Base-by-base conservation (phyloP, 2,797 vertebrate species). In the Nothura maculosa region DNA sequence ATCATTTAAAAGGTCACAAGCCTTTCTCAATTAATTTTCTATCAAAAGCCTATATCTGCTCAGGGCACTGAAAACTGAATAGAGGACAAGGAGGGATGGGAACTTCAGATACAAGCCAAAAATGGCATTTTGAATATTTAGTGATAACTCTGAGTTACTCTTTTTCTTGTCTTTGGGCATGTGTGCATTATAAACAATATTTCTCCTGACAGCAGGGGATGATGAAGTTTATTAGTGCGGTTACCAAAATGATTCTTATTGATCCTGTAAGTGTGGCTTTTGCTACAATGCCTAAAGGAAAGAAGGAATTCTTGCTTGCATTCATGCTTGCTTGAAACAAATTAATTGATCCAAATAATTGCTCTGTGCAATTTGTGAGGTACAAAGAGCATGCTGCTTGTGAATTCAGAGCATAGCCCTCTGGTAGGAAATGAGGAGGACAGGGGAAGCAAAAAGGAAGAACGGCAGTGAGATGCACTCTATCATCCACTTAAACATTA, bases 1-100 rank as follows among this genome's bases (percentile, higher is more conserved):
- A 72, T 57, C 13, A 30, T 85, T 88, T 92, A 87, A 80, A 85
- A 77, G 78, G 66, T 75, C 70, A 55, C 24, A 43, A 90, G 81
- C 36, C 13, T 63, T 8, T 10, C 54, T 40, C 27, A 57, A 43
- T 40, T 90, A 10, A 64, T 61, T 88, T 88, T 25, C 30, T 90
- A 16, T 38, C 78, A 58, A 42, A 70, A 74, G 62, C 80, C 10
- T 2, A 66, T 40, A 9, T 16, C 67, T 24, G 32, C 40, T 81
- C 34, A 52, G 52, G 36, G 21, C 27, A 70, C 8, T 20, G 70
- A 70, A 79, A 83, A 74, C 2, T 87, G 57, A 92, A 83, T 63
- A 18, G 66, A 72, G 27, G 80, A 19, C 19, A 57, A 18, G 40
- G 40, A 82, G 55, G 32, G 62, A 52, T 45, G 89, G 42, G 19